phyloP scores from a whole-genome alignment of 1,140 invertebrate species.

The Ceratoteleas bidentatus region DNA sequence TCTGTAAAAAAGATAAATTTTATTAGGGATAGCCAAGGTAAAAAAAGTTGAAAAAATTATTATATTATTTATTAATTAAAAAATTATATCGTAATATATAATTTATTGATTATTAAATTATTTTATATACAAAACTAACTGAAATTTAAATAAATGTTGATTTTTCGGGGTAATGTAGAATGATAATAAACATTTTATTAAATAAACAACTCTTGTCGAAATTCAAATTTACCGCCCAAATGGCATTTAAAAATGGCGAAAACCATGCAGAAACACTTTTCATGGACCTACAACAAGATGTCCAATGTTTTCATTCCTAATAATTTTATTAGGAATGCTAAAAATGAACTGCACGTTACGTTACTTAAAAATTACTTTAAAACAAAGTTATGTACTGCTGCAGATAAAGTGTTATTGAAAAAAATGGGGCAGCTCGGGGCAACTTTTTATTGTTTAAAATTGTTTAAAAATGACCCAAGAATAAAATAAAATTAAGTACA shows the following conservation, averaged over 20 bases:
- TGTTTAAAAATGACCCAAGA: slow-evolving; percentile 10
- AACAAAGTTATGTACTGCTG: slow-evolving; percentile 1
- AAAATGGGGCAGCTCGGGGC: slow-evolving; percentile 14
- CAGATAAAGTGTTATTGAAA: slow-evolving; percentile 5
- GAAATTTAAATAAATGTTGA: no score
- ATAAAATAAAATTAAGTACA: slow-evolving; percentile 4
- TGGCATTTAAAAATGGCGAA: slow-evolving; percentile 14
- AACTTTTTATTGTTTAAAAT: slow-evolving; percentile 15
- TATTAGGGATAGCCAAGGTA: no score
- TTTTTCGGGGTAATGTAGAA: background rate
- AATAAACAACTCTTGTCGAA: background rate
- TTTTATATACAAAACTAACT: no score
- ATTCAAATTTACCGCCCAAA: slow-evolving; percentile 17
- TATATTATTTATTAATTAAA: background rate
- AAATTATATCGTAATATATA: background rate
- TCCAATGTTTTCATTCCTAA: slow-evolving; percentile 5
- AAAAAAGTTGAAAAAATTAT: background rate
- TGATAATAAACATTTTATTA: background rate
- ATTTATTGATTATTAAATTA: no score
- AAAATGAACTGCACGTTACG: background rate
- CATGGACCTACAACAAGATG: slow-evolving; percentile 1
- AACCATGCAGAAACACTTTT: slow-evolving; percentile 10
- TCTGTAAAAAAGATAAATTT: slow-evolving; percentile 5
- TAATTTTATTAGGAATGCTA: no score
- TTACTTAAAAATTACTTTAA: background rate